These are phyloP conservation scores for Alces alces DNA, from an alignment of 2,113 vertebrate genomes.

Conservation along the genomic window DNA sequence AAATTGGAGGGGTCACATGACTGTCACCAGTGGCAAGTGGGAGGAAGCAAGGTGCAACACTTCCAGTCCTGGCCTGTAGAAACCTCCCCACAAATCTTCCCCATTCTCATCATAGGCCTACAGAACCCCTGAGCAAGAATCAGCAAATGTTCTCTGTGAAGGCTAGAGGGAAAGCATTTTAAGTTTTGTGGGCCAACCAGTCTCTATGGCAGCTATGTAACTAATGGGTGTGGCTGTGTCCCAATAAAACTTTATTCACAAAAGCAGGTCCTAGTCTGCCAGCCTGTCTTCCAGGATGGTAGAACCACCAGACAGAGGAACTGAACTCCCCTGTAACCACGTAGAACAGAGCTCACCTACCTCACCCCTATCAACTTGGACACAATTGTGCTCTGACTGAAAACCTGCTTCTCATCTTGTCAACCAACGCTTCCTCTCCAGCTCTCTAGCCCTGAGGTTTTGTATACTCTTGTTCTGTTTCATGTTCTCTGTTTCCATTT, in stretches of 20 bases:
- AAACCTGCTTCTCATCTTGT: background rate
- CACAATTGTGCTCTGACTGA: background rate
- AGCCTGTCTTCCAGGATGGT: background rate
- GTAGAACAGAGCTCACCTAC: background rate
- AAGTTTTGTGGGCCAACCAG: background rate
- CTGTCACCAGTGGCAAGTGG: background rate
- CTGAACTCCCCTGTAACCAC: no score
- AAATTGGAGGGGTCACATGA: background rate
- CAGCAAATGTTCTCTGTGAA: background rate
- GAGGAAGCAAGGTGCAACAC: background rate
- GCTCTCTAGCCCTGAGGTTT: background rate
- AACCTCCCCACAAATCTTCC: background rate
- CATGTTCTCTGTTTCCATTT: background rate
- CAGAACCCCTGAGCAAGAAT: background rate
- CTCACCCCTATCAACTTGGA: background rate
- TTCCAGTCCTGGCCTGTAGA: background rate
- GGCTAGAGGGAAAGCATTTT: background rate
- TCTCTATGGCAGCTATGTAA: background rate
- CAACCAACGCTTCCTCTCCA: background rate
- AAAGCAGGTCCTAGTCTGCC: background rate
- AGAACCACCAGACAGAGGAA: background rate
- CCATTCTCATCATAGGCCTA: background rate
- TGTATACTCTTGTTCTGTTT: accelerated
- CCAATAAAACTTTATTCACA: slow-evolving; percentile 18
- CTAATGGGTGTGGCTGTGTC: background rate